Evolutionary conservation across 2,113 vertebrate genomes (phyloP).

Genomic region (Oryzias celebensis): DNA sequence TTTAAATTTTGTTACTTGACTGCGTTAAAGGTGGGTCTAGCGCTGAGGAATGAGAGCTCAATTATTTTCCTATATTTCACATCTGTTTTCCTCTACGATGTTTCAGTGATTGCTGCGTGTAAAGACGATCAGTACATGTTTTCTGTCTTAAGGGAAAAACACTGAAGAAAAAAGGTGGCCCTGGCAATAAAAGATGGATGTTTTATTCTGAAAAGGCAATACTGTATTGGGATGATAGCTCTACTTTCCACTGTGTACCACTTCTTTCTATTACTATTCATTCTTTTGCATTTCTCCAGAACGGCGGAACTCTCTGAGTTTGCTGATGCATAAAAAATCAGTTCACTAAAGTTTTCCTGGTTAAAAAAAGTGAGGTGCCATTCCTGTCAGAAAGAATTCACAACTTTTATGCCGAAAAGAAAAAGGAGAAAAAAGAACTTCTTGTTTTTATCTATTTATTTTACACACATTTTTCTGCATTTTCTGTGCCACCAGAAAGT

Average conservation of each 20-base stretch:
- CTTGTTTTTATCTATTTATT: neutral
- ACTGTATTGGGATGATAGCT: slow-evolving; percentile 5
- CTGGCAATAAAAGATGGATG: neutral
- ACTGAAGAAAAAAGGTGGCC: neutral
- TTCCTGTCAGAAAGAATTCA: slow-evolving; percentile 51
- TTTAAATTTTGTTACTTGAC: slow-evolving; percentile 33
- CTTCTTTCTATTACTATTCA: slow-evolving; percentile 47
- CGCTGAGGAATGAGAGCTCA: slow-evolving; percentile 18
- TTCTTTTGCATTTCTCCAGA: slow-evolving; percentile 44
- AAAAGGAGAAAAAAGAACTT: slow-evolving; percentile 18
- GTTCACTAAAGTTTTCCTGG: slow-evolving; percentile 52
- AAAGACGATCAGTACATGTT: too few species aligned
- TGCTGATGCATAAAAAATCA: slow-evolving; percentile 58
- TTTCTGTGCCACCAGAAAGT: slow-evolving; percentile 2
- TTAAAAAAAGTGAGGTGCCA: neutral
- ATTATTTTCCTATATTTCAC: slow-evolving; percentile 31
- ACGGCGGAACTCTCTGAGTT: slow-evolving; percentile 28
- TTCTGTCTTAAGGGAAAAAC: too few species aligned
- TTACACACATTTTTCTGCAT: neutral
- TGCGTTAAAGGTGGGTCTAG: slow-evolving; percentile 43
- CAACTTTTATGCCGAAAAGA: slow-evolving; percentile 35
- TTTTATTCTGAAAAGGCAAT: neutral
- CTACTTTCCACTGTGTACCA: slow-evolving; percentile 7
- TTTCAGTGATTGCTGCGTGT: too few species aligned
- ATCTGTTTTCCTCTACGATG: slow-evolving; percentile 31